phyloP scores from a whole-genome alignment of 2,797 vertebrate genomes.

The Mareca penelope region DNA sequence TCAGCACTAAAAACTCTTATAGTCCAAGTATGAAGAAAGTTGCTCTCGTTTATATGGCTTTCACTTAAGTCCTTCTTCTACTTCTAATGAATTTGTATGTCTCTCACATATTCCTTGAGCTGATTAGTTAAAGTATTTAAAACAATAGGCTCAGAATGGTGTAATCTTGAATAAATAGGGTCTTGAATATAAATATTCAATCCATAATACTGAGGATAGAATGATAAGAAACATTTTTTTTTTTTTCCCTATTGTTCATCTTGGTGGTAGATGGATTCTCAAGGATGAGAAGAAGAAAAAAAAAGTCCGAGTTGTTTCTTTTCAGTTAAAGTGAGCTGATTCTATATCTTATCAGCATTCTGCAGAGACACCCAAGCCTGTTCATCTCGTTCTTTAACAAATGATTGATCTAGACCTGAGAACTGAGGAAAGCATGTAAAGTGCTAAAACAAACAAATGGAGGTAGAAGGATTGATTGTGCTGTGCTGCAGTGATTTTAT shows the following conservation, averaged over 20 bases:
- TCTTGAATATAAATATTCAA: not conserved
- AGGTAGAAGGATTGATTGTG: constrained; percentile 66
- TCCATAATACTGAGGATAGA: not conserved
- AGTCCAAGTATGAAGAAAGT: not conserved
- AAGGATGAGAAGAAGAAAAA: not conserved
- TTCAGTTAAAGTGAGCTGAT: constrained; percentile 41
- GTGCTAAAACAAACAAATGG: constrained; percentile 69
- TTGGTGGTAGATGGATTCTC: not conserved
- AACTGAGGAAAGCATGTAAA: constrained; percentile 60
- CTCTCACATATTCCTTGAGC: fast-evolving
- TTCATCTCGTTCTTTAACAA: constrained; percentile 69
- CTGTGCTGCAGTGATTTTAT: constrained; percentile 62
- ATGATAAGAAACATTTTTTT: not conserved
- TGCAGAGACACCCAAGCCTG: not conserved
- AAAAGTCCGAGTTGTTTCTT: not conserved
- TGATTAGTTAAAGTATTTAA: not conserved
- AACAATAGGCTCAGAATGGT: not conserved
- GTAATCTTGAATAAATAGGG: not conserved
- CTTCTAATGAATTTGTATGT: not conserved
- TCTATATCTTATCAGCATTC: constrained; percentile 66
- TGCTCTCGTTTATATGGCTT: not conserved
- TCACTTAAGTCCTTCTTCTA: not conserved
- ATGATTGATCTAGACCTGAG: constrained; percentile 70
- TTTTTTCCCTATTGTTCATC: not conserved
- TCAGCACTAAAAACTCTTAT: not conserved